Evolutionary conservation across 2,888 invertebrate genomes (phyloP), one percentile per base, ranked within the genome.

Genomic region (Drosophila merina): DNA sequence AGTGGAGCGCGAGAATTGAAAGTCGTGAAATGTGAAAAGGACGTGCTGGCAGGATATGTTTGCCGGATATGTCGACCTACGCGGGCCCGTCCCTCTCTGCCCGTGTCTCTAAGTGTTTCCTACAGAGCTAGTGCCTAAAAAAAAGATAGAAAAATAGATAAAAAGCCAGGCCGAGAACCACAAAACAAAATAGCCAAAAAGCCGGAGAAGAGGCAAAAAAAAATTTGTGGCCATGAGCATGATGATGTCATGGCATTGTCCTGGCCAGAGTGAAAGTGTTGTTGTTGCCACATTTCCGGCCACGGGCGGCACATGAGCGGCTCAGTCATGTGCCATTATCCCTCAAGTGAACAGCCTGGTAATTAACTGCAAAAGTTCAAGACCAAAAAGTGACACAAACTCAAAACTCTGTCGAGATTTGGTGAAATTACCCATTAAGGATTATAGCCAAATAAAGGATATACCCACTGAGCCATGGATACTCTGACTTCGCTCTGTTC

Each of bases 211-310:
- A 64, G 57, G 54, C 50, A 52, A 77, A 67, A 69, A 69, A 71
- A 68, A 76, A 73, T 73, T 69, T 64, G n/a, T 75, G 72, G 64
- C 72, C 59, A 28, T 58, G 36, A 60, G 57, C 45, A 76, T 89
- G 88, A 79, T 88, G 88, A 88, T 88, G 85, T 88, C 89, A 88
- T 83, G 74, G 54, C 67, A 40, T 74, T 75, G 64, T 71, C 58
- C 62, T 67, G 58, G 57, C 52, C 72, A 67, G 75, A 86, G 85
- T 74, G 77, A 83, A 83, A 80, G 76, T 86, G 86, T 76, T 79
- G 56, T 38, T 71, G 44, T 12, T 44, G 51, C 51, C 14, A 49
- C 10, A 38, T 38, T 58, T 56, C 60, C 48, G 48, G 54, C 76
- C 45, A 54, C 59, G 54, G 74, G 47, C 57, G 70, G 66, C 74